Evolutionary conservation across 2,888 invertebrate genomes (phyloP).

Genomic region (Ellobium chinense): DNA sequence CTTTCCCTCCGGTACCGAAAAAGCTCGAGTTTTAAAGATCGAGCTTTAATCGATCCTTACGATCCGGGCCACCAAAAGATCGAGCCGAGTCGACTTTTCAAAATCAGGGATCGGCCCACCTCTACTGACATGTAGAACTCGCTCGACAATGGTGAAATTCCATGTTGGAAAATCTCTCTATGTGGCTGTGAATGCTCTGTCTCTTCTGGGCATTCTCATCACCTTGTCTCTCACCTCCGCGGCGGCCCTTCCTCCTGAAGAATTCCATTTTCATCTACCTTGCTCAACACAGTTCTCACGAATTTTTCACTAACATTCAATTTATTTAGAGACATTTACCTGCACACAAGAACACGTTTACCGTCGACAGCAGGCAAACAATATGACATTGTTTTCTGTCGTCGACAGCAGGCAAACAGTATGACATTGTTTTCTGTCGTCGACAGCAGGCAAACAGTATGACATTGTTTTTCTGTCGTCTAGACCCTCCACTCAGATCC

Average conservation of each 20-base stretch:
- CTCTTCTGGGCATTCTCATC: background rate
- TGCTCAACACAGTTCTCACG: background rate
- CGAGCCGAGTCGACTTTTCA: too few species aligned
- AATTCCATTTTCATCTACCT: background rate
- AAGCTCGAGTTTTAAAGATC: too few species aligned
- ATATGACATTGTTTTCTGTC: too few species aligned
- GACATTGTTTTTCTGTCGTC: background rate
- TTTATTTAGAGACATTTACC: background rate
- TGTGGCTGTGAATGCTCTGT: background rate
- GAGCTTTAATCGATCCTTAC: too few species aligned
- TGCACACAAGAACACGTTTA: background rate
- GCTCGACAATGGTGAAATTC: background rate
- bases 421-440: too few species aligned
- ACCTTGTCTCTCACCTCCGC: background rate
- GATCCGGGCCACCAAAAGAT: too few species aligned
- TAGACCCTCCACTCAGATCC: background rate
- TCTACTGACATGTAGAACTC: background rate
- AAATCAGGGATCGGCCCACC: too few species aligned
- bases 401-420: too few species aligned
- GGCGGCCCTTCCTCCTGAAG: background rate
- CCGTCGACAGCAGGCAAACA: background rate
- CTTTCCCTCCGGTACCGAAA: too few species aligned
- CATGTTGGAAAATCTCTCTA: background rate
- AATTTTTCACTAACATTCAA: background rate
- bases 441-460: too few species aligned